Base-by-base conservation (phyloP, 1,140 invertebrate genomes). In the Pseudomyrmex dendroicus region DNA sequence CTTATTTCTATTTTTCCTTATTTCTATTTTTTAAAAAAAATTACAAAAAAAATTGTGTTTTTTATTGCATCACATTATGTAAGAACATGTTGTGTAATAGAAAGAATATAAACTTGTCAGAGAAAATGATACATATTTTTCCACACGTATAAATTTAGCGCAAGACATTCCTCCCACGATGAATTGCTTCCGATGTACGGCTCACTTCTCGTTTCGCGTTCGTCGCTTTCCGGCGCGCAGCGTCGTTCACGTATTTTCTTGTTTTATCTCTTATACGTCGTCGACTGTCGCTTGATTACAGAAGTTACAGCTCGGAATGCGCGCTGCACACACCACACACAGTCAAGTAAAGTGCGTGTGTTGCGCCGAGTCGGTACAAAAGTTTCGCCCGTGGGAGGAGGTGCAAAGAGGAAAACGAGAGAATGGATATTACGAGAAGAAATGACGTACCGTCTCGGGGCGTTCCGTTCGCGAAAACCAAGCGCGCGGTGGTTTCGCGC, bases 381-480 rank as follows among this genome's bases (percentile, higher is more conserved):
- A 59, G 66, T 35, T 35, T 35, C 35, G 35, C 20, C 35, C 15
- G 35, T 9, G 20, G 20, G n/a, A 12, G 17, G 25, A 48, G 66
- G 20, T 20, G 72, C 44, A 20, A 80, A 50, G 54, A 56, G 48
- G 54, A 56, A 13, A 80, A 59, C 44, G 66, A 54, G 22, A 80
- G 56, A 44, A 70, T 80, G 15, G 66, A 70, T 80, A 80, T 80
- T 72, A 80, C 66, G 44, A 35, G 35, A 48, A 50, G 44, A 80
- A 61, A 80, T 72, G 66, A 78, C 20, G 76, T 70, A 78, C 64
- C 64, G 35, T n/a, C 2, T 59, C 50, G 35, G 50, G 50, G 13
- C 13, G 50, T 10, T 20, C 74, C 50, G 56, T 78, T 78, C 20
- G 50, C 17, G 63, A 68, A 70, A 70, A 78, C 64, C 44, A 22